phyloP scores from a whole-genome alignment of 2,113 vertebrate species.

The Thunnus thynnus region DNA sequence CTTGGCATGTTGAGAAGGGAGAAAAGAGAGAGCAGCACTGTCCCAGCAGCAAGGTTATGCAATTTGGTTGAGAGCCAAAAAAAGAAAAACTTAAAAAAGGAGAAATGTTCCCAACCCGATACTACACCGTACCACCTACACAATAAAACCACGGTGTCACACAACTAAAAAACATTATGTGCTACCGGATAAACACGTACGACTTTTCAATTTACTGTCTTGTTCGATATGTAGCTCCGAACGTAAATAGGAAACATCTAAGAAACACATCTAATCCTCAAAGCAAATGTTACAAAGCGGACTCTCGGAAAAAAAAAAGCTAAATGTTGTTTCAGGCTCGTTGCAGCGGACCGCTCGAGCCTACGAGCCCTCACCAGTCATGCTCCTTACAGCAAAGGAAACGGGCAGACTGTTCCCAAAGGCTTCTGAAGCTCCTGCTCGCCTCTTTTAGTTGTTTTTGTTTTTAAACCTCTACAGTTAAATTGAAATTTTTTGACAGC shows the following conservation, averaged over 20 bases:
- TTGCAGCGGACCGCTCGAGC: conserved; percentile 15
- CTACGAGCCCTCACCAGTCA: not conserved
- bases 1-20: conserved; percentile 42
- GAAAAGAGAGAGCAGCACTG: conserved; percentile 15
- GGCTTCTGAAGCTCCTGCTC: conserved; percentile 37
- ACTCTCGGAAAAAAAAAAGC: not conserved
- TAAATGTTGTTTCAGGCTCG: conserved; percentile 25
- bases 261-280: not conserved
- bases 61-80: conserved; percentile 52
- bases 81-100: conserved; percentile 18
- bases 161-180: conserved; percentile 10
- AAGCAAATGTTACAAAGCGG: not conserved
- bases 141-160: conserved; percentile 12
- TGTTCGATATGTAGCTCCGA: conserved; percentile 2
- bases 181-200: not conserved
- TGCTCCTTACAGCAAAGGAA: conserved; percentile 35
- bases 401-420: conserved; percentile 22
- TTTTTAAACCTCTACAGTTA: conserved; percentile 49
- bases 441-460: conserved; percentile 22
- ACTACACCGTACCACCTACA: conserved; percentile 37
- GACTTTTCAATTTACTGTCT: not conserved
- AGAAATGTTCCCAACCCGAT: conserved; percentile 26
- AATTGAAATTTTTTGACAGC: conserved; percentile 57
- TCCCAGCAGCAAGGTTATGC: conserved; percentile 56
- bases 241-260: conserved; percentile 20